Evolutionary conservation across 2,888 invertebrate genomes (phyloP).

Genomic region (Pogonocherus hispidulus): DNA sequence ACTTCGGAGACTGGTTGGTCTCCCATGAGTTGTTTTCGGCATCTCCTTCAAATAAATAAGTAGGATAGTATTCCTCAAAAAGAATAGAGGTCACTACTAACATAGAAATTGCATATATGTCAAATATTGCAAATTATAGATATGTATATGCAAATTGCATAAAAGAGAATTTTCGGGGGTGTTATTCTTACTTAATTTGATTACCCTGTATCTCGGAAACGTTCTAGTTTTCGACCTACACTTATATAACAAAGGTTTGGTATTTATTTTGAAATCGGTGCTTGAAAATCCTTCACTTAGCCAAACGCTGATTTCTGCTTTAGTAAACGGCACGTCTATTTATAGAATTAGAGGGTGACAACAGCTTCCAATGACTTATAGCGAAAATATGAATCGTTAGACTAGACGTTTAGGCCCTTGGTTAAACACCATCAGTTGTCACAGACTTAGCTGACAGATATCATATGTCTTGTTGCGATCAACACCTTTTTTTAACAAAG

Average conservation of each 20-base stretch:
- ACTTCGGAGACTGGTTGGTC: too few relatives aligned
- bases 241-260: background rate
- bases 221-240: too few relatives aligned
- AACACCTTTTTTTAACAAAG: constrained; percentile 41
- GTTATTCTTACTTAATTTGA: too few relatives aligned
- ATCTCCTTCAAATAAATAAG: too few relatives aligned
- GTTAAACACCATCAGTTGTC: constrained; percentile 36
- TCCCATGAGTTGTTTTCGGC: too few relatives aligned
- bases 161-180: too few relatives aligned
- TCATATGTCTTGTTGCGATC: constrained; percentile 40
- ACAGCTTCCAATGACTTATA: constrained; percentile 39
- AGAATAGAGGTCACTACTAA: too few relatives aligned
- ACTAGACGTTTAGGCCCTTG: constrained; percentile 32
- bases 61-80: too few relatives aligned
- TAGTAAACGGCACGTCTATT: constrained; percentile 34
- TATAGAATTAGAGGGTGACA: constrained; percentile 40
- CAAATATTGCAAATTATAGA: too few relatives aligned
- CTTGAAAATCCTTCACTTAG: constrained; percentile 40
- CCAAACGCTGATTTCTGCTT: constrained; percentile 34
- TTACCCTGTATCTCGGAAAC: too few relatives aligned
- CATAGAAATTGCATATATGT: too few relatives aligned
- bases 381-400: constrained; percentile 39
- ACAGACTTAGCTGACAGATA: constrained; percentile 34
- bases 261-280: background rate
- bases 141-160: too few relatives aligned